These are phyloP conservation scores for Scaptomyza caliginosa DNA, from an alignment of 2,888 invertebrate species.

Conservation along the genomic window DNA sequence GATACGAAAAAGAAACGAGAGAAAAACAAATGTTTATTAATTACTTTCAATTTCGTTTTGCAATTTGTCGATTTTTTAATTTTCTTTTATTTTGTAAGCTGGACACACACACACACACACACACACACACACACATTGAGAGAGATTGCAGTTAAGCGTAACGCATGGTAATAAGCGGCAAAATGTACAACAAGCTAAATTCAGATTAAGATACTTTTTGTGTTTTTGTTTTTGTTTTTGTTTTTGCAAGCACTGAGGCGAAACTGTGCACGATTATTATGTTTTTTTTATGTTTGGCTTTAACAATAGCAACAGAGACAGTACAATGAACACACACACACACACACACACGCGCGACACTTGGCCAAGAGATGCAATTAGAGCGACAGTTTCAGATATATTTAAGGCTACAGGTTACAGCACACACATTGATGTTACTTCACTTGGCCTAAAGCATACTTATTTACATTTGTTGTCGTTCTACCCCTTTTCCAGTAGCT, in stretches of 20 bases:
- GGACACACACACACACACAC: slow-evolving; percentile 9
- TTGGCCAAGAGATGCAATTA: slow-evolving; percentile 23
- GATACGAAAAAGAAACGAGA: too few species aligned
- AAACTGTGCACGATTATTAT: slow-evolving; percentile 45
- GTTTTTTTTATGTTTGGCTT: slow-evolving; percentile 38
- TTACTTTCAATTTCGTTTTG: slow-evolving; percentile 61
- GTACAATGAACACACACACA: slow-evolving; percentile 23
- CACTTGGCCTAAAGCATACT: slow-evolving; percentile 29
- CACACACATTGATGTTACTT: slow-evolving; percentile 14
- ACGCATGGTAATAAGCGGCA: slow-evolving; percentile 68
- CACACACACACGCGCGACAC: slow-evolving; percentile 30
- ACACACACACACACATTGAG: slow-evolving; percentile 8
- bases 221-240: not conserved
- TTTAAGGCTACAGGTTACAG: slow-evolving; percentile 11
- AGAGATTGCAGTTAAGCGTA: slow-evolving; percentile 68
- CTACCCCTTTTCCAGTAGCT: not conserved
- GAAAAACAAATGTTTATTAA: too few species aligned
- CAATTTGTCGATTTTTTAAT: slow-evolving; percentile 40
- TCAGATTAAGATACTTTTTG: slow-evolving; percentile 52
- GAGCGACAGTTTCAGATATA: slow-evolving; percentile 22
- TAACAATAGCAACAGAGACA: slow-evolving; percentile 8
- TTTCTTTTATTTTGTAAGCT: slow-evolving; percentile 65
- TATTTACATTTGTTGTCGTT: slow-evolving; percentile 46
- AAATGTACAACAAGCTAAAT: slow-evolving; percentile 30
- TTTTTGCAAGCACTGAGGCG: slow-evolving; percentile 54